These are phyloP conservation scores for Semicossyphus pulcher DNA, from an alignment of 2,113 vertebrate species.

Conservation along the genomic window DNA sequence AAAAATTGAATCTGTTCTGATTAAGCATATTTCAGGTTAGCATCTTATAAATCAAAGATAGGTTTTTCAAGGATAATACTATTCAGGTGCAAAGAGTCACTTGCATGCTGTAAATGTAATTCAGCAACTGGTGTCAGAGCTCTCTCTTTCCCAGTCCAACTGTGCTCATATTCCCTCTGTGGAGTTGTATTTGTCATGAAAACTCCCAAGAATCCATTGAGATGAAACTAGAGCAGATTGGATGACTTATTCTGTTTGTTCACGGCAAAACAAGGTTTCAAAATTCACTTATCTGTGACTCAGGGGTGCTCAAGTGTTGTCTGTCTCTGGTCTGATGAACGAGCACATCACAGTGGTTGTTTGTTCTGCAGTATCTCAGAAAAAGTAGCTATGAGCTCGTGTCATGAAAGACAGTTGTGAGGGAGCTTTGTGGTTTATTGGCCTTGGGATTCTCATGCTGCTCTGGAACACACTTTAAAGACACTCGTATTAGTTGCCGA, in stretches of 20 bases:
- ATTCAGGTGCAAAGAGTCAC: not conserved
- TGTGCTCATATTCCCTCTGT: constrained; percentile 15
- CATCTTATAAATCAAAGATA: not conserved
- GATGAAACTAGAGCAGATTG: constrained; percentile 49
- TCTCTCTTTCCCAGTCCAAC: constrained; percentile 33
- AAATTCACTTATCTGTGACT: constrained; percentile 63
- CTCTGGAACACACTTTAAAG: constrained; percentile 3
- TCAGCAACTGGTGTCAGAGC: constrained; percentile 26
- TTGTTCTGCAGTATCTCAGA: constrained; percentile 41
- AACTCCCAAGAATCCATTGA: constrained; percentile 34
- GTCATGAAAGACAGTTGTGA: constrained; percentile 44
- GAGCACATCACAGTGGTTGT: constrained; percentile 40
- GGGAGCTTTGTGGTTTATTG: constrained; percentile 34
- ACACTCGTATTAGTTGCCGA: not conserved
- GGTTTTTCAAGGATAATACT: not conserved
- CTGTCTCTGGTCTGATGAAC: constrained; percentile 55
- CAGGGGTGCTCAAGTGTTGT: constrained; percentile 52
- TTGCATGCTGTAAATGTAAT: constrained; percentile 14
- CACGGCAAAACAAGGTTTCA: constrained; percentile 56
- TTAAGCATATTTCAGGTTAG: not conserved
- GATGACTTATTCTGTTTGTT: constrained; percentile 65
- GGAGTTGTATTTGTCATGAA: constrained; percentile 44
- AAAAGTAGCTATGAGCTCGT: constrained; percentile 34
- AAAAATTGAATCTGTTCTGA: too few species aligned
- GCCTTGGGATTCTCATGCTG: constrained; percentile 38